Base-by-base conservation (phyloP, 2,888 invertebrate species). In the Phymatocera aterrima region DNA sequence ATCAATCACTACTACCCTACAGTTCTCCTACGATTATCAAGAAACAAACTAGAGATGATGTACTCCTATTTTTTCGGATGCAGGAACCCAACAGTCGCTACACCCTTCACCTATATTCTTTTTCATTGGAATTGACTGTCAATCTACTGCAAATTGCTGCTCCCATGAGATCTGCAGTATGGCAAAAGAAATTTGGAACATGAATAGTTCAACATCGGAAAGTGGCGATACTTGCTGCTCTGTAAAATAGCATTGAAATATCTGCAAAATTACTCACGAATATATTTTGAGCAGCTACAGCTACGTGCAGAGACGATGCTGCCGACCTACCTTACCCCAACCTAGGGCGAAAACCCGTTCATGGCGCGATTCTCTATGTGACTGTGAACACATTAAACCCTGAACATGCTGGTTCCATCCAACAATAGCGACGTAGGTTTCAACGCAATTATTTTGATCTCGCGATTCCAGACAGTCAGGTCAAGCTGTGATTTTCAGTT, bases 1-100 rank as follows among this genome's bases (percentile, higher is more conserved):
- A 48, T 72, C 72, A 51, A 72, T 21, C 24, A 68, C 37, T 10
- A 31, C 28, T 72, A 72, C 72, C 72, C 40, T 46, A n/a, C n/a
- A 46, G 46, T 37, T 40, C 18, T 64, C 46, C 68, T 68, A 68
- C 37, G 8, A 46, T 43, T 43, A 68, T 37, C 6, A 12, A 46
- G 68, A 64, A 34, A 28, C 57, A 28, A 28, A 57, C 24, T 57
- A 57, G n/a, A n/a, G n/a, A n/a, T n/a, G n/a, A n/a, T n/a, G n/a
- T n/a, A n/a, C n/a, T n/a, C n/a, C n/a, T n/a, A n/a, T n/a, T n/a
- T n/a, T 28, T 28, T 4, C 21, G 28, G 28, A 28, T 57, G 24
- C 57, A 57, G 57, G 4, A 57, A 57, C 28, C 57, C 57, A 57
- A 57, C 57, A 57, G 57, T 57, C 57, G 15, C 57, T 57, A 57